A percentile compares a stretch with the other conserved stretches of the same genome.
phyloP scores from a whole-genome alignment of 2,888 invertebrate genomes.

The Tinea pellionella region DNA sequence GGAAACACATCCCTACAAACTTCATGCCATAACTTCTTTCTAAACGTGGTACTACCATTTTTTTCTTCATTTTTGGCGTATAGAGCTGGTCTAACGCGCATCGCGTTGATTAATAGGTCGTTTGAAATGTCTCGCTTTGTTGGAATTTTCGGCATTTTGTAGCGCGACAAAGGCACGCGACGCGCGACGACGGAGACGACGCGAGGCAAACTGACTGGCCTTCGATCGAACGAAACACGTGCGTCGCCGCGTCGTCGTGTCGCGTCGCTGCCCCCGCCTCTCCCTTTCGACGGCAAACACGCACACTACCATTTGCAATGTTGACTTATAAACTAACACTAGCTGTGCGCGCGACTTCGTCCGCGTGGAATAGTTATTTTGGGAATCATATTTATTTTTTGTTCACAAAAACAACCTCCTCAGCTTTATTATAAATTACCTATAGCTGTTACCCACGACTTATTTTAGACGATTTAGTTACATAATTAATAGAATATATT shows the following conservation, averaged over 20 bases:
- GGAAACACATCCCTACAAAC: background rate
- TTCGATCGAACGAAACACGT: background rate
- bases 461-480: too few relatives aligned
- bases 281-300: background rate
- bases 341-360: too few relatives aligned
- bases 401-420: too few relatives aligned
- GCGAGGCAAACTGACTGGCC: background rate
- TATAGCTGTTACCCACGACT: too few relatives aligned
- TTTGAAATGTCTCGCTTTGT: background rate
- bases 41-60: background rate
- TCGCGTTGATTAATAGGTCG: background rate
- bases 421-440: too few relatives aligned
- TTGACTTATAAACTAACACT: too few relatives aligned
- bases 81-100: background rate
- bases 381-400: too few relatives aligned
- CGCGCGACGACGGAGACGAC: background rate
- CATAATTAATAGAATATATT: too few relatives aligned
- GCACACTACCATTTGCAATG: too few relatives aligned
- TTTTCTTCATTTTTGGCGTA: background rate
- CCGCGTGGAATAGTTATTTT: too few relatives aligned
- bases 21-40: background rate
- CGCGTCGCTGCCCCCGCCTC: conserved; percentile 1
- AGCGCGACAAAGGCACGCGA: background rate
- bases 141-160: background rate
- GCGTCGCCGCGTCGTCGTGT: conserved; percentile 1